Conservation (phyloP, 2,113 vertebrate genomes). For the Grammomys dolichurus region DNA sequence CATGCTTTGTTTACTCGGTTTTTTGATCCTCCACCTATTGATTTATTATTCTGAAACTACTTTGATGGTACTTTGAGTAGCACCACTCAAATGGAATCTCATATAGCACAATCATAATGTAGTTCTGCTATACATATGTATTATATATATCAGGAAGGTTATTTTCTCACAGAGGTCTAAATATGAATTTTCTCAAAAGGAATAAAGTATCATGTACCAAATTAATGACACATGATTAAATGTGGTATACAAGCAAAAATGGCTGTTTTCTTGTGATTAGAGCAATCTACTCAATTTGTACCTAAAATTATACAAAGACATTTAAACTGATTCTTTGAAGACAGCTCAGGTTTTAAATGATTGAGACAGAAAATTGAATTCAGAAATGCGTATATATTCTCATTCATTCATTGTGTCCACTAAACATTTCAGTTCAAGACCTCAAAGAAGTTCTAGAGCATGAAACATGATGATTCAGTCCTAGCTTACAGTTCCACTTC, state of each 20-base stretch:
- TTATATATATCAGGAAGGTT: background rate
- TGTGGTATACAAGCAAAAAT: background rate
- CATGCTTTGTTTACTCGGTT: background rate
- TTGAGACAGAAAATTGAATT: background rate
- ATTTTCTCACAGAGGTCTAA: background rate
- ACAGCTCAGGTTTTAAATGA: background rate
- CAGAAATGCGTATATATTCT: background rate
- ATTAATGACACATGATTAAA: background rate
- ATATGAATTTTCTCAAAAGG: background rate
- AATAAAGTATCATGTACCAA: background rate
- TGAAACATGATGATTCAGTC: background rate
- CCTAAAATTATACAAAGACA: background rate
- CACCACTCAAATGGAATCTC: background rate
- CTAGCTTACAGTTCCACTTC: background rate
- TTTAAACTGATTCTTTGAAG: background rate
- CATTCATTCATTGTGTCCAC: background rate
- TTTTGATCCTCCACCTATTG: background rate
- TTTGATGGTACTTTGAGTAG: background rate
- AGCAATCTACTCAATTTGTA: background rate
- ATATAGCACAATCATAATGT: background rate
- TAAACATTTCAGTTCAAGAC: background rate
- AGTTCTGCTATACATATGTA: background rate
- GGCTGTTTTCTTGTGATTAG: background rate
- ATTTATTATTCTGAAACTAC: background rate
- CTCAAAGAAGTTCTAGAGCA: background rate